These are phyloP conservation scores for Opisthograptis luteolata DNA, from an alignment of 2,888 invertebrate species.

Conservation along the genomic window DNA sequence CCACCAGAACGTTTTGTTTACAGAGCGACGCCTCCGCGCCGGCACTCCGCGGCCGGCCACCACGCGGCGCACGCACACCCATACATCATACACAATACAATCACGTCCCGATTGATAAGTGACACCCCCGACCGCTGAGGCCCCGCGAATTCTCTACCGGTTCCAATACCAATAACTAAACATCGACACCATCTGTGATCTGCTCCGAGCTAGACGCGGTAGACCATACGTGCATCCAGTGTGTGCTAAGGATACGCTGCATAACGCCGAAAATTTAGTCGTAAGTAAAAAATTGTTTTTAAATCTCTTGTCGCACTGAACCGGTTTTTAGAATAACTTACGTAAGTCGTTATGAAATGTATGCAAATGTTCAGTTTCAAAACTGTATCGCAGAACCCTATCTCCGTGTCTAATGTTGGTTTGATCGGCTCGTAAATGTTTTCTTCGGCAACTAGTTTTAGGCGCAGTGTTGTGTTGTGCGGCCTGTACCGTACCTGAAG, in stretches of 20 bases:
- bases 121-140: conserved; percentile 54
- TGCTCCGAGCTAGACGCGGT: conserved; percentile 40
- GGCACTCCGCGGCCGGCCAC: conserved; percentile 75
- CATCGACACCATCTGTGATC: conserved; percentile 37
- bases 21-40: conserved; percentile 72
- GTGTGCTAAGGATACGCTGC: conserved; percentile 54
- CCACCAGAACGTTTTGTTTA: conserved; percentile 81
- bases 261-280: conserved; percentile 55
- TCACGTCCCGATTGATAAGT: conserved; percentile 55
- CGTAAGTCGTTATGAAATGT: conserved; percentile 46
- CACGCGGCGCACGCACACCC: conserved; percentile 69
- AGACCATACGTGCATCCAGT: conserved; percentile 56
- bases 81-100: conserved; percentile 38
- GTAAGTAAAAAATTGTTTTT: conserved; percentile 62
- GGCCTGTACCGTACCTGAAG: conserved; percentile 64
- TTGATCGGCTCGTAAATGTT: conserved; percentile 39
- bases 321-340: conserved; percentile 45
- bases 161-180: conserved; percentile 48
- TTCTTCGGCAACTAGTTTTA: conserved; percentile 54
- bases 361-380: conserved; percentile 51
- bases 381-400: conserved; percentile 40
- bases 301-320: conserved; percentile 44
- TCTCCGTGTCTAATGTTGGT: conserved; percentile 28
- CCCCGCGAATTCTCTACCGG: conserved; percentile 46
- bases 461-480: conserved; percentile 41